Conservation (phyloP, 1,140 invertebrate species). For the Reticulitermes speratus region DNA sequence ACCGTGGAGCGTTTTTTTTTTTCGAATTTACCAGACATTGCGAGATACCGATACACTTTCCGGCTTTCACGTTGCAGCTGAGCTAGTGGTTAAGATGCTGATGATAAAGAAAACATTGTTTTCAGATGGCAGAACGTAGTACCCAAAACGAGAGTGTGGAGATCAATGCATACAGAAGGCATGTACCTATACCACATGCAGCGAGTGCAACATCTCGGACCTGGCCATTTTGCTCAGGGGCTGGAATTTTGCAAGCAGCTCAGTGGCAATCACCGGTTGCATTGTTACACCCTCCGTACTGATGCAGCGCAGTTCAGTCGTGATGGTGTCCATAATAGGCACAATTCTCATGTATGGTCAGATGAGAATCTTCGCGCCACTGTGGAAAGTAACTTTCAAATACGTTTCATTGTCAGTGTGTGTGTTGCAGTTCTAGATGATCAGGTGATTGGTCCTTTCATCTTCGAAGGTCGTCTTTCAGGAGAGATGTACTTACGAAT, state of each 20-base stretch:
- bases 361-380: neutral
- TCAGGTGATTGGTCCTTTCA: too few species aligned
- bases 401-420: neutral
- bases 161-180: neutral
- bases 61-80: neutral
- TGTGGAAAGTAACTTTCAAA: neutral
- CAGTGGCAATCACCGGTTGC: neutral
- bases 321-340: conserved; percentile 8
- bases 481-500: too few species aligned
- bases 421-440: neutral
- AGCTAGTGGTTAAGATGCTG: neutral
- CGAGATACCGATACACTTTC: neutral
- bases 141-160: neutral
- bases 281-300: neutral
- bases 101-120: neutral
- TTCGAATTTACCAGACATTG: neutral
- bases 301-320: neutral
- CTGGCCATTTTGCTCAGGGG: neutral
- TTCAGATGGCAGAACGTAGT: neutral
- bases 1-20: neutral
- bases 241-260: neutral
- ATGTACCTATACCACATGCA: too few species aligned
- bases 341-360: neutral
- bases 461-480: neutral
- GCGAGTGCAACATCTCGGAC: neutral